Evolutionary conservation across 2,888 invertebrate genomes (phyloP).

Genomic region (Trichopoda pennipes): DNA sequence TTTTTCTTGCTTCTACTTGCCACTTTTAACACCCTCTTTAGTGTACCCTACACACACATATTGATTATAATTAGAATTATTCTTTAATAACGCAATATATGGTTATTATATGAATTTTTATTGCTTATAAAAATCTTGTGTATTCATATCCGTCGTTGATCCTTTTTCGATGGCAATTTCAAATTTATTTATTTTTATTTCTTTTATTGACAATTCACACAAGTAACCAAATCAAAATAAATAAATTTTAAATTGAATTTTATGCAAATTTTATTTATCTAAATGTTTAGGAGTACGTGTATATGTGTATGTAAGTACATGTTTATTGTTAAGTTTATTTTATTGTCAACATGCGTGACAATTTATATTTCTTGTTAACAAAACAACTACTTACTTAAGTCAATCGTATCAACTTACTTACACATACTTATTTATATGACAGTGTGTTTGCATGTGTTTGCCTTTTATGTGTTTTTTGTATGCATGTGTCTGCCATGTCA

Average conservation of each 20-base stretch:
- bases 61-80: constrained; percentile 1
- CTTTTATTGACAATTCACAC: constrained; percentile 26
- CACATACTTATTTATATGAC: not conserved
- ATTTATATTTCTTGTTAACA: constrained; percentile 67
- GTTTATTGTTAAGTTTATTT: constrained; percentile 67
- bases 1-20: no score
- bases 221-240: constrained; percentile 14
- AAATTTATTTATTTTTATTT: constrained; percentile 13
- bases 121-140: constrained; percentile 3
- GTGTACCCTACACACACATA: no score
- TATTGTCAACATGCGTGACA: constrained; percentile 70
- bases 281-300: not conserved
- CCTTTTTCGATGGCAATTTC: not conserved
- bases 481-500: constrained; percentile 27
- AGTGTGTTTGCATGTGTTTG: not conserved
- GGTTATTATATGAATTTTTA: constrained; percentile 35
- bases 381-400: constrained; percentile 60
- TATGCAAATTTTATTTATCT: constrained; percentile 77
- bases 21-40: no score
- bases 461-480: not conserved
- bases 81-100: constrained; percentile 17
- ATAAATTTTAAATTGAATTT: constrained; percentile 75
- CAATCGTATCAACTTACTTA: constrained; percentile 51
- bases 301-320: not conserved
- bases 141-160: constrained; percentile 24